Conservation (phyloP, 2,888 invertebrate genomes). For the Entomobrya proxima region DNA sequence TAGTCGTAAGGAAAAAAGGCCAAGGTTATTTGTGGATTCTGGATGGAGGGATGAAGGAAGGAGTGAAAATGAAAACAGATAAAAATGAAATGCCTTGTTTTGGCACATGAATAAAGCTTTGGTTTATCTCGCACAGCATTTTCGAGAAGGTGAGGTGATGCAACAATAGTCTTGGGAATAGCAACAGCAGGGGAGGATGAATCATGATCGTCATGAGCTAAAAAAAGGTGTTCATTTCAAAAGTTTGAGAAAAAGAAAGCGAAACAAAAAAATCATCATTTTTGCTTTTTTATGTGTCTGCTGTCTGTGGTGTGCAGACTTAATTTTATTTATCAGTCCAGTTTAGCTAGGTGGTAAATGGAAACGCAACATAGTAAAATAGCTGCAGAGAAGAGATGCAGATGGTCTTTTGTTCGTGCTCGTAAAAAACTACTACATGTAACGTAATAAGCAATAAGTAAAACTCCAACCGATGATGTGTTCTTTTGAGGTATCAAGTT, state of each 20-base stretch:
- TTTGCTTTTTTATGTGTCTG: conserved; percentile 9
- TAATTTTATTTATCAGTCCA: background rate
- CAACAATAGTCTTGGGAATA: background rate
- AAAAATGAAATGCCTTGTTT: background rate
- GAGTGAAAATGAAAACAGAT: background rate
- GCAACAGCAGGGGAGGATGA: background rate
- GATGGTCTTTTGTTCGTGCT: background rate
- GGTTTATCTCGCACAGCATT: background rate
- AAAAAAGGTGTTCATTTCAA: conserved; percentile 12
- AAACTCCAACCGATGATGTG: no score
- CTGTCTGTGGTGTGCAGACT: background rate
- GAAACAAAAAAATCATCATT: conserved; percentile 9
- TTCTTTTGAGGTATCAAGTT: conserved; percentile 9
- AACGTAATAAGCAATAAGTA: background rate
- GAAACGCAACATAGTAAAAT: background rate
- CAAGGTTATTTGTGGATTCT: conserved; percentile 2
- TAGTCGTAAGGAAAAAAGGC: conserved; percentile 14
- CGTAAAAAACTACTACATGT: no score
- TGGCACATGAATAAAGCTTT: background rate
- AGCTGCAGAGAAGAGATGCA: no score
- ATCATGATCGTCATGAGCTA: background rate
- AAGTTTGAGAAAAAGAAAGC: background rate
- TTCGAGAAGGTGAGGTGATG: background rate
- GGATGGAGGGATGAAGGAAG: background rate
- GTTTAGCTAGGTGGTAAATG: background rate